Evolutionary conservation across 2,888 invertebrate species (phyloP).

Genomic region (Myathropa florea): DNA sequence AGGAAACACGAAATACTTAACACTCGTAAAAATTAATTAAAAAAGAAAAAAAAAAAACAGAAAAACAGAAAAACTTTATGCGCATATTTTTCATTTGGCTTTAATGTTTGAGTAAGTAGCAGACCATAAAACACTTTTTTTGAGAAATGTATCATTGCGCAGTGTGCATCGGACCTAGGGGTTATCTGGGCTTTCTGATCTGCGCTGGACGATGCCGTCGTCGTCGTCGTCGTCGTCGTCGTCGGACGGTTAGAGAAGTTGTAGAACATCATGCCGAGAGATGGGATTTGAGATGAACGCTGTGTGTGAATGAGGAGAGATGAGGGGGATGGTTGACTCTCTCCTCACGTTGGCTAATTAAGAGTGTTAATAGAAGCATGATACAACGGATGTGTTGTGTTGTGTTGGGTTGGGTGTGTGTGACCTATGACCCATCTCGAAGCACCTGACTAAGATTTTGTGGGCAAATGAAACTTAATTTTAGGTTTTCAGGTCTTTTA

Average conservation of each 20-base stretch:
- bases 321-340: not conserved
- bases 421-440: conserved; percentile 47
- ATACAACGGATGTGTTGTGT: conserved; percentile 23
- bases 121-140: conserved; percentile 52
- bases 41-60: conserved; percentile 41
- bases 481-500: conserved; percentile 8
- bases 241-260: conserved; percentile 44
- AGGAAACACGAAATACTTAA: conserved; percentile 22
- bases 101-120: conserved; percentile 65
- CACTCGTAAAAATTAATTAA: conserved; percentile 9
- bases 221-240: not conserved
- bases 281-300: not conserved
- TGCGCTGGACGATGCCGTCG: not conserved
- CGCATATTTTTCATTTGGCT: conserved; percentile 60
- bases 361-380: conserved; percentile 28
- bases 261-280: conserved; percentile 40
- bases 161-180: conserved; percentile 50
- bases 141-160: conserved; percentile 50
- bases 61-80: conserved; percentile 47
- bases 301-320: conserved; percentile 14
- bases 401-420: not conserved
- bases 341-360: conserved; percentile 55
- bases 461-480: conserved; percentile 24
- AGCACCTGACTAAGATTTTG: conserved; percentile 25
- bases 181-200: conserved; percentile 47